Conservation (phyloP, 2,888 invertebrate species). For the Calephelis perditalis region DNA sequence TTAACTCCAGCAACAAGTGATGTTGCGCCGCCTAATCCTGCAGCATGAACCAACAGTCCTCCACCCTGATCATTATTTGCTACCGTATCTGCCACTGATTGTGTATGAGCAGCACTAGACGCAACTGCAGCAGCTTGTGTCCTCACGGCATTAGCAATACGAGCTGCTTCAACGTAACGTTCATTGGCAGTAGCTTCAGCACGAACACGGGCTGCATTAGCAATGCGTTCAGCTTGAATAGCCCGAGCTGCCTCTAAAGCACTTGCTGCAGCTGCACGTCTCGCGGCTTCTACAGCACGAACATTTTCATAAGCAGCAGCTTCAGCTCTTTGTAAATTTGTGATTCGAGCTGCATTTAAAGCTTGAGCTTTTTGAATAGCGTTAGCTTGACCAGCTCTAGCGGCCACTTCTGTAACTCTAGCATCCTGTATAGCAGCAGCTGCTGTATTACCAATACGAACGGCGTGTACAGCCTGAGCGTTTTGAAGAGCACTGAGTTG, state of each 20-base stretch:
- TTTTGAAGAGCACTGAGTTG: constrained; percentile 69
- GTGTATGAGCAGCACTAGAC: constrained; percentile 54
- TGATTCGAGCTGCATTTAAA: constrained; percentile 60
- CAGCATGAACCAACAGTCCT: constrained; percentile 46
- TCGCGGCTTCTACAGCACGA: constrained; percentile 60
- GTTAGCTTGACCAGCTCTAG: constrained; percentile 57
- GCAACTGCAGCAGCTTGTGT: constrained; percentile 55
- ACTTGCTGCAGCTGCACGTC: constrained; percentile 54
- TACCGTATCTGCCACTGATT: constrained; percentile 54
- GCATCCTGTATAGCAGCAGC: constrained; percentile 68
- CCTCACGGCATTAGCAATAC: constrained; percentile 58
- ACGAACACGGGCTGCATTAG: constrained; percentile 63
- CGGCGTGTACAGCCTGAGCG: constrained; percentile 64
- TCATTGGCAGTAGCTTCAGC: constrained; percentile 67
- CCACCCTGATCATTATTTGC: constrained; percentile 57
- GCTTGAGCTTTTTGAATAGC: constrained; percentile 68
- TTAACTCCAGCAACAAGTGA: background rate
- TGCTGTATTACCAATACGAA: constrained; percentile 63
- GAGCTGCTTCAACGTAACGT: constrained; percentile 62
- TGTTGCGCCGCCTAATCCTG: constrained; percentile 14
- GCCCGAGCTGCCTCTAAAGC: constrained; percentile 52
- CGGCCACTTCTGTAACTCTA: constrained; percentile 60
- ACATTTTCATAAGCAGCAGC: constrained; percentile 67
- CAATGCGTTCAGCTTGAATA: constrained; percentile 54
- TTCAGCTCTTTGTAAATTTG: constrained; percentile 63